Evolutionary conservation across 2,888 invertebrate genomes (phyloP), one percentile per base, ranked within the genome.

Genomic region (Spialia ferax): DNA sequence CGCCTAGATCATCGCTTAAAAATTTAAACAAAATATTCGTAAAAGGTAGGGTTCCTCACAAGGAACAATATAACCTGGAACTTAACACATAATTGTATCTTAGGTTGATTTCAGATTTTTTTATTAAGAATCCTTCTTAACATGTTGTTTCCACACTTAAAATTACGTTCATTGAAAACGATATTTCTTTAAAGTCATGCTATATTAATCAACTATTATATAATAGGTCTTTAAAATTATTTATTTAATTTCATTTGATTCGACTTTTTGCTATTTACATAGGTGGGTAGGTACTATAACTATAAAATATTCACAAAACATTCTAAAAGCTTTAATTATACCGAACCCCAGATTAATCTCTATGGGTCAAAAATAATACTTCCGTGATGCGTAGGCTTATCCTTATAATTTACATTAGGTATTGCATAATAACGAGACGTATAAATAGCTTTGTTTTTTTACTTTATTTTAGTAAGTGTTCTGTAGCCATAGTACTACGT

Each of bases 331-430:
- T 45, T 18, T 45, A 42, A 23, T 23, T 35, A 23, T 38, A 55
- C 56, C 22, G 64, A 57, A 64, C 64, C 63, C 6, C 3, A 23
- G 5, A 11, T 32, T 10, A 10, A 35, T 54, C 23, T 1, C 26
- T 1, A 42, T 42, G 4, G 10, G 1, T 48, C 22, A 48, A 42
- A 48, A 32, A 29, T 45, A 18, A 26, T 11, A 11, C 61, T 48
- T 61, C 61, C 61, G 61, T 61, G 32, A 48, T 50, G 57, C 64
- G 64, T 65, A 57, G 64, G 64, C 26, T 64, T 57, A 48, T 32
- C 56, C 55, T 48, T 48, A 64, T 56, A 48, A 64, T n/a, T 48
- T 35, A 64, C 18, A 10, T 32, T 11, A n/a, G n/a, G n/a, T n/a
- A 18, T 48, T 35, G 56, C 18, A 8, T 48, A 8, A 18, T 22